A percentile compares a stretch with the other conserved stretches of the same genome.
Conservation (phyloP, 2,113 vertebrate genomes). For the Herpetotheres cachinnans region DNA sequence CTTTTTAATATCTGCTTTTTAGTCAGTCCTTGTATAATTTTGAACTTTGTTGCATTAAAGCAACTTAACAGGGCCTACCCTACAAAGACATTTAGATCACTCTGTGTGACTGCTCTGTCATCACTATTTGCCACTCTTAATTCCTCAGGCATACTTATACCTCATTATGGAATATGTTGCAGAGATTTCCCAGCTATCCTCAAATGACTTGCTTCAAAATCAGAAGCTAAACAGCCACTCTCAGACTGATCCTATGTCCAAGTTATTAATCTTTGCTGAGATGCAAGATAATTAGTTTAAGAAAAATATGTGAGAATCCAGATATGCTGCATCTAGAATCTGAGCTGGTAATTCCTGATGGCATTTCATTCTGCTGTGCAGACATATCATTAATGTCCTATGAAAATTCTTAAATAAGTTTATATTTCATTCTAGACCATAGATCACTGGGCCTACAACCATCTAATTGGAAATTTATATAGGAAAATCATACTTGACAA, state of each 20-base stretch:
- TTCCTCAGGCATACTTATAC: background rate
- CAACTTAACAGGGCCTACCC: background rate
- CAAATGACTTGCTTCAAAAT: background rate
- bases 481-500: background rate
- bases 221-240: background rate
- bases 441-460: background rate
- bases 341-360: background rate
- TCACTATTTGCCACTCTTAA: background rate
- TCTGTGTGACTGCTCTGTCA: background rate
- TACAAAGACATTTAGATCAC: background rate
- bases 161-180: background rate
- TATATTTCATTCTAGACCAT: background rate
- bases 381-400: background rate
- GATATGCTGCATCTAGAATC: background rate
- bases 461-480: background rate
- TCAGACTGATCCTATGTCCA: background rate
- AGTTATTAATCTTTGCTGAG: background rate
- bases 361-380: background rate
- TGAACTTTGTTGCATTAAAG: background rate
- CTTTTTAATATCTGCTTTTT: background rate
- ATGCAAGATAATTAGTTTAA: background rate
- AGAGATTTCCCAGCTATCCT: background rate
- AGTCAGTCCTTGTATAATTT: background rate
- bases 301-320: background rate
- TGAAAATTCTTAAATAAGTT: background rate